Base-by-base conservation (phyloP, 2,113 vertebrate species). In the Plecotus auritus region DNA sequence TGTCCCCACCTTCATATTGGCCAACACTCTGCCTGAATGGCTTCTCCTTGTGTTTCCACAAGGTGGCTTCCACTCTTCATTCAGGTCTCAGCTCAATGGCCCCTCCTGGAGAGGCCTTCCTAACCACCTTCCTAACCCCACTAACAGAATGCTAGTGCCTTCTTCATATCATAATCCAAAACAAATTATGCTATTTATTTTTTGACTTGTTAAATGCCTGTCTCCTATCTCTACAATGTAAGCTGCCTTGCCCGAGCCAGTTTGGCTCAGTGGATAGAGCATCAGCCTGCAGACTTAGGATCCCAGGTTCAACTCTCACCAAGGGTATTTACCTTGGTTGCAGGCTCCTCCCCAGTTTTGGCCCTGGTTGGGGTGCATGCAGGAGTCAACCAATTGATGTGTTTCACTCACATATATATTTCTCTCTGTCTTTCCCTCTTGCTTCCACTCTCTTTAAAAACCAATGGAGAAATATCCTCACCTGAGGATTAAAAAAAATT, bases 181-280 rank as follows among this genome's bases (percentile, higher is more conserved):
- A 26, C 23, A 85, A 74, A 92, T 64, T 28, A 90, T 7, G 30
- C 37, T 61, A 12, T 16, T 76, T 64, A 45, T 90, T 59, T 94
- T 49, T 76, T 87, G 20, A 91, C 59, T 67, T 76, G 40, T 83
- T 94, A 90, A 95, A 84, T 76, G 13, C 35, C n/a, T 66, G 6
- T 83, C 42, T 84, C 40, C n/a, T 93, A 14, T 49, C 82, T 91
- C n/a, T 69, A 90, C 95, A 93, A 89, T 86, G 91, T 12, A 93
- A 77, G 32, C 72, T 42, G 30, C 22, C 69, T 74, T 67, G 17
- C 56, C 47, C 56, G 10, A 23, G 22, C 22, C 22, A 0, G 56
- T 59, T 59, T 59, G 9, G 22, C 56, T 59, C 22, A 59, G 22
- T 59, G 56, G 22, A 23, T 59, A 59, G 22, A 23, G 56, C 56